These are phyloP conservation scores for Amia ocellicauda DNA, from an alignment of 2,113 vertebrate species.

Conservation along the genomic window DNA sequence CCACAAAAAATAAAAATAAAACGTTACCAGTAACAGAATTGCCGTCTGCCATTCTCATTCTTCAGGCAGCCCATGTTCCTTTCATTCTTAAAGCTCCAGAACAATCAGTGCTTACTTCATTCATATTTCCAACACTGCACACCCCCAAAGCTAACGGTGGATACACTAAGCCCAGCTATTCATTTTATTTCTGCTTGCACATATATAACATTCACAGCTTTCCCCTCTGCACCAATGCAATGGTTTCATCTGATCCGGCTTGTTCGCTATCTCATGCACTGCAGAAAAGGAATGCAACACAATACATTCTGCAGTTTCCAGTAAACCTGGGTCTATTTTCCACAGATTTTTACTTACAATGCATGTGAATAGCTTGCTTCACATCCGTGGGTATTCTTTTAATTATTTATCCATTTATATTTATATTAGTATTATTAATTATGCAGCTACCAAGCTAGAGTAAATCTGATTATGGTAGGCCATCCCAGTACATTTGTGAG, in stretches of 20 bases:
- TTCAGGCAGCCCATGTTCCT: slow-evolving; percentile 9
- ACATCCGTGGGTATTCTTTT: no score
- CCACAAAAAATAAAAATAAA: neutral
- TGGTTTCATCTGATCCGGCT: slow-evolving; percentile 11
- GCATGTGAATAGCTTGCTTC: no score
- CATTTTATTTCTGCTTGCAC: neutral
- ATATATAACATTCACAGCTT: neutral
- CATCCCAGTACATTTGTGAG: no score
- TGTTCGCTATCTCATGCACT: slow-evolving; percentile 1
- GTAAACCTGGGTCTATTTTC: neutral
- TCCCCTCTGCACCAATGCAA: slow-evolving; percentile 2
- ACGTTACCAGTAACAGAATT: slow-evolving; percentile 2
- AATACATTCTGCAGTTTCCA: neutral
- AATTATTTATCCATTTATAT: no score
- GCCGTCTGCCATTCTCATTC: slow-evolving; percentile 12
- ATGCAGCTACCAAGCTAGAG: no score
- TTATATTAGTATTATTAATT: no score
- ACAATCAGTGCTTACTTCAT: slow-evolving; percentile 11
- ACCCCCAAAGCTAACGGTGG: neutral
- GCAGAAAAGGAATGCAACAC: slow-evolving; percentile 1
- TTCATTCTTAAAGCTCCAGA: slow-evolving; percentile 22
- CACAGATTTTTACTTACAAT: no score
- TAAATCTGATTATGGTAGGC: no score
- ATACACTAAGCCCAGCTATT: slow-evolving; percentile 3
- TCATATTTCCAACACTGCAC: slow-evolving; percentile 11